A percentile compares a stretch with the other conserved stretches of the same genome.
Conservation (phyloP, 2,797 vertebrate genomes). For the Phrynocephalus guinanensis region DNA sequence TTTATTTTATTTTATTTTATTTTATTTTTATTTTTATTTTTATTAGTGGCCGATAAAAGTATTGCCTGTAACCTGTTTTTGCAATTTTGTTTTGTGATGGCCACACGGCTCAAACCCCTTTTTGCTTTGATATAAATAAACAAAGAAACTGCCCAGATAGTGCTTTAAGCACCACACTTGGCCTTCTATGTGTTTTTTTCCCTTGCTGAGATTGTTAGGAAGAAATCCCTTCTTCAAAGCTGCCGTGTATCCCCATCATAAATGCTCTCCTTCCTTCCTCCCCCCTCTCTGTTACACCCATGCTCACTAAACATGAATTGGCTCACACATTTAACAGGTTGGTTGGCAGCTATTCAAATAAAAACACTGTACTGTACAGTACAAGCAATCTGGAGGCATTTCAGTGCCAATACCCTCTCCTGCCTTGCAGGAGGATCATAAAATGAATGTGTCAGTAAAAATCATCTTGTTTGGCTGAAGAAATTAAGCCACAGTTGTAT, state of each 20-base stretch:
- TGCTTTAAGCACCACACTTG: no score
- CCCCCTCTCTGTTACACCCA: constrained; percentile 28
- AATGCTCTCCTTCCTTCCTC: not conserved
- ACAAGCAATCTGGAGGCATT: constrained; percentile 52
- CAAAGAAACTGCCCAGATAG: no score
- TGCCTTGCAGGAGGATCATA: constrained; percentile 13
- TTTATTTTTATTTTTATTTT: no score
- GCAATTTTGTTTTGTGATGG: no score
- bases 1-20: no score
- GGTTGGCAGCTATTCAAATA: constrained; percentile 14
- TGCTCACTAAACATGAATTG: constrained; percentile 56
- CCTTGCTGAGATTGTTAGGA: not conserved
- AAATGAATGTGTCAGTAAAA: not conserved
- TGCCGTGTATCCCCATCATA: not conserved
- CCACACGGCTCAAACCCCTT: no score
- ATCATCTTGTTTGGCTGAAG: not conserved
- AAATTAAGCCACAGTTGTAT: not conserved
- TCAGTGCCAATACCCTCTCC: constrained; percentile 16
- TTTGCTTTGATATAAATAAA: no score
- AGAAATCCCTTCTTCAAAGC: not conserved
- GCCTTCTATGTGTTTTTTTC: not conserved
- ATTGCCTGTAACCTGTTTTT: no score
- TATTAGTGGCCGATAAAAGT: no score
- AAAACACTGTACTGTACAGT: constrained; percentile 24
- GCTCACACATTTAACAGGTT: constrained; percentile 47